Percentiles rank a stretch among this genome's conserved stretches.
Evolutionary conservation across 2,113 vertebrate species (phyloP).

Genomic region (Vimba vimba): DNA sequence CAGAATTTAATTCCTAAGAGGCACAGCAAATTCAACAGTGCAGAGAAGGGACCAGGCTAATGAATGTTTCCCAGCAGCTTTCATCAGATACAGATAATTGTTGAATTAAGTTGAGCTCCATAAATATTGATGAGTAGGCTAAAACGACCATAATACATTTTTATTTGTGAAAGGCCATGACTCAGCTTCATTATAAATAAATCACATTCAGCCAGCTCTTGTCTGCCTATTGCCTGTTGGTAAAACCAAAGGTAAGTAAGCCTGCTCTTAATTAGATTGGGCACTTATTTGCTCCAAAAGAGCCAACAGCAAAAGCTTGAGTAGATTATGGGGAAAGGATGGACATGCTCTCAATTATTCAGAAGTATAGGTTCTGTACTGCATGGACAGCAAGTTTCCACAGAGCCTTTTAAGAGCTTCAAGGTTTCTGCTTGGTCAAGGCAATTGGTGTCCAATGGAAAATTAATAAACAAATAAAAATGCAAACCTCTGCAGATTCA

Average conservation of each 20-base stretch:
- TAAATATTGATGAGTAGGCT: constrained; percentile 55
- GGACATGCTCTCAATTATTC: constrained; percentile 70
- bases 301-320: constrained; percentile 71
- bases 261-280: constrained; percentile 71
- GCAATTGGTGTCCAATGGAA: constrained; percentile 64
- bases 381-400: constrained; percentile 77
- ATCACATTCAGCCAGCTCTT: constrained; percentile 48
- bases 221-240: constrained; percentile 45
- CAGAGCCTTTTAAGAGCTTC: constrained; percentile 73
- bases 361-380: constrained; percentile 72
- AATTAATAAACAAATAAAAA: constrained; percentile 53
- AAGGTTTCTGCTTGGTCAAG: constrained; percentile 79
- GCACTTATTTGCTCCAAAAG: constrained; percentile 75
- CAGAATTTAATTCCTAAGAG: constrained; percentile 22
- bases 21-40: background rate
- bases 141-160: constrained; percentile 49
- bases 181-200: constrained; percentile 59
- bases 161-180: constrained; percentile 57
- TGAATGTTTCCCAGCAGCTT: constrained; percentile 50
- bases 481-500: constrained; percentile 72
- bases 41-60: constrained; percentile 20
- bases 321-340: constrained; percentile 68
- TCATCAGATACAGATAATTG: constrained; percentile 36
- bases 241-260: constrained; percentile 68
- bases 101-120: constrained; percentile 46